Percentiles rank a stretch among this genome's conserved stretches.
These are phyloP conservation scores for Timandra comae DNA, from an alignment of 2,888 invertebrate genomes.

Conservation along the genomic window DNA sequence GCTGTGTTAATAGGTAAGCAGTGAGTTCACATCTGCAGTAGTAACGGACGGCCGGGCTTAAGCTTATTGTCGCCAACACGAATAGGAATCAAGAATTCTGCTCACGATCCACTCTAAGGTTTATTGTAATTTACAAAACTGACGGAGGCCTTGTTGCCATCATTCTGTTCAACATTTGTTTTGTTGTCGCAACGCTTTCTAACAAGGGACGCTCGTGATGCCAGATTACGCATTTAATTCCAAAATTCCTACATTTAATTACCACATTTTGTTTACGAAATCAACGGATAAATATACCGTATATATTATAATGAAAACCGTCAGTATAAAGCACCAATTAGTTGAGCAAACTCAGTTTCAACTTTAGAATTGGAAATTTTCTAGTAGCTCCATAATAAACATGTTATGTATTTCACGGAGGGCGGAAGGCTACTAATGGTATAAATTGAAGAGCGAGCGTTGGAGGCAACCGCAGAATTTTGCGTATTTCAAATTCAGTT, in stretches of 20 bases:
- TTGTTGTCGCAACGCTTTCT: constrained; percentile 40
- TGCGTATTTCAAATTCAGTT: constrained; percentile 69
- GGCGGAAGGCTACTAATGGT: constrained; percentile 61
- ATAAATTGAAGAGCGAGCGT: constrained; percentile 63
- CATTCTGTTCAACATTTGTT: constrained; percentile 55
- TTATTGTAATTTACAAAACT: constrained; percentile 74
- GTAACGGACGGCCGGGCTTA: constrained; percentile 38
- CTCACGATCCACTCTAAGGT: constrained; percentile 64
- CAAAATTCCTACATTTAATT: constrained; percentile 17
- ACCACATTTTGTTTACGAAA: constrained; percentile 12
- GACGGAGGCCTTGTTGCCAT: constrained; percentile 61
- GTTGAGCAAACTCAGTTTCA: constrained; percentile 37
- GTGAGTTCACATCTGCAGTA: constrained; percentile 48
- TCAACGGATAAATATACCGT: constrained; percentile 17
- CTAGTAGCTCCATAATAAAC: constrained; percentile 29
- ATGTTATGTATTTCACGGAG: constrained; percentile 45
- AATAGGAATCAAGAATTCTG: constrained; percentile 60
- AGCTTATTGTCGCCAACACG: constrained; percentile 59
- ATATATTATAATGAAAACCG: constrained; percentile 15
- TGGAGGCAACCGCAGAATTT: constrained; percentile 60
- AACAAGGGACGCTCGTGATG: constrained; percentile 26
- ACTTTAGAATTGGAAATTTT: constrained; percentile 39
- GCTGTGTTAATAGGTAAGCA: constrained; percentile 50
- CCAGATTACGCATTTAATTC: constrained; percentile 29
- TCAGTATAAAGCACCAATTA: constrained; percentile 26